Conservation (phyloP, 2,888 invertebrate species). For the Pemphredon lugubris region DNA sequence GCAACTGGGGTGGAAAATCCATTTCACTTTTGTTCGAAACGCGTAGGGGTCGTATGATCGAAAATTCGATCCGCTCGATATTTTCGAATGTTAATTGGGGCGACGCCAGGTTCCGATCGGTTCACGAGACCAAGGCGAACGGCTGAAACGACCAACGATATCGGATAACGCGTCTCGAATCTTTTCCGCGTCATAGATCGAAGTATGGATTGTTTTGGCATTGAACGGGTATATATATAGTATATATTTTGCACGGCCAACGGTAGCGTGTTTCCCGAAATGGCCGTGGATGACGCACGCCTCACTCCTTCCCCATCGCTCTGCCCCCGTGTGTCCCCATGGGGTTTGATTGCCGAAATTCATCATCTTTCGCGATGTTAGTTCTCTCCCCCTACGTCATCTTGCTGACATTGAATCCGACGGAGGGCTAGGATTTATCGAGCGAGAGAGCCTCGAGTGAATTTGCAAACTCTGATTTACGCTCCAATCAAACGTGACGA, state of each 20-base stretch:
- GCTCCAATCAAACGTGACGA: constrained; percentile 51
- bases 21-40: too few species aligned
- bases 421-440: constrained; percentile 51
- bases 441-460: constrained; percentile 24
- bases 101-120: too few species aligned
- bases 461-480: too few species aligned
- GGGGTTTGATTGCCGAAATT: constrained; percentile 48
- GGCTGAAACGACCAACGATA: not conserved
- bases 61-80: not conserved
- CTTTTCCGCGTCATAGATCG: constrained; percentile 3
- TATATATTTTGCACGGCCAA: not conserved
- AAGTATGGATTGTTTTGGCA: constrained; percentile 12
- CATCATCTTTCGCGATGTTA: constrained; percentile 44
- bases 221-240: too few species aligned
- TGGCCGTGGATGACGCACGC: constrained; percentile 1
- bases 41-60: too few species aligned
- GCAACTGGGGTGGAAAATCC: too few species aligned
- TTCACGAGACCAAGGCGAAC: too few species aligned
- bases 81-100: not conserved
- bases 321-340: not conserved
- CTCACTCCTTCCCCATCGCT: not conserved
- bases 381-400: constrained; percentile 36
- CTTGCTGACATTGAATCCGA: constrained; percentile 47
- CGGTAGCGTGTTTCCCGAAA: constrained; percentile 18
- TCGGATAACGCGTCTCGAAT: not conserved